A percentile compares a stretch with the other conserved stretches of the same genome.
These are phyloP conservation scores for Crocallis elinguaria DNA, from an alignment of 2,888 invertebrate genomes.

Conservation along the genomic window DNA sequence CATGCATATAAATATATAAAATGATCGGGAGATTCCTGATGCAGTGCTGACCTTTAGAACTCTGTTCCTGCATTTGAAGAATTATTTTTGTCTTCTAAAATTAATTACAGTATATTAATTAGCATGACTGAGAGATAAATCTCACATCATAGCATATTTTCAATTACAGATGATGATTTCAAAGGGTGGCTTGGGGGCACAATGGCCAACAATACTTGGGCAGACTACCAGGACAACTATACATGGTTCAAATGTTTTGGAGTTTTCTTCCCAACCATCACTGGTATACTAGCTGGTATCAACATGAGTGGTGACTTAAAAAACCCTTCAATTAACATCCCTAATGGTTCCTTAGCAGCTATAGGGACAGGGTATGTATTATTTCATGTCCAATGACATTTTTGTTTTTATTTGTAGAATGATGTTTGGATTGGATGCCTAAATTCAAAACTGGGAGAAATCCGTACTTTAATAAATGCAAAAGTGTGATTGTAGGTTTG, in stretches of 20 bases:
- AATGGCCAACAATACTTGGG: conserved; percentile 92
- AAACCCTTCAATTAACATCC: conserved; percentile 96
- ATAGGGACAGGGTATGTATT: conserved; percentile 91
- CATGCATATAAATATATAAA: too few relatives aligned
- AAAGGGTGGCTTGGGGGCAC: conserved; percentile 94
- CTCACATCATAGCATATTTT: neutral
- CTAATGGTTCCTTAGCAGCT: conserved; percentile 96
- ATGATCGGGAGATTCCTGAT: too few relatives aligned
- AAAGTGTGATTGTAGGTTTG: too few relatives aligned
- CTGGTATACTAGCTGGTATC: conserved; percentile 98
- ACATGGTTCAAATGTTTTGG: conserved; percentile 98
- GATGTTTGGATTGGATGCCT: too few relatives aligned
- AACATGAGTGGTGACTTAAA: conserved; percentile 99
- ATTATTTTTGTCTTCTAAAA: too few relatives aligned
- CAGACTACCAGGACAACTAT: conserved; percentile 91
- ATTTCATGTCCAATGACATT: too few relatives aligned
- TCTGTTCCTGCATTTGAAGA: too few relatives aligned
- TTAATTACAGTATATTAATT: neutral
- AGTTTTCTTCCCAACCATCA: conserved; percentile 98
- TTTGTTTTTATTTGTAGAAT: too few relatives aligned
- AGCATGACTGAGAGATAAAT: neutral
- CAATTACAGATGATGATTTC: conserved; percentile 84
- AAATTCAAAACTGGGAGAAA: too few relatives aligned
- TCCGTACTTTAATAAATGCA: too few relatives aligned
- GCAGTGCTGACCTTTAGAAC: too few relatives aligned